A percentile compares a stretch with the other conserved stretches of the same genome.
Conservation (phyloP, 2,797 vertebrate species). For the Oreonectes daqikongensis region DNA sequence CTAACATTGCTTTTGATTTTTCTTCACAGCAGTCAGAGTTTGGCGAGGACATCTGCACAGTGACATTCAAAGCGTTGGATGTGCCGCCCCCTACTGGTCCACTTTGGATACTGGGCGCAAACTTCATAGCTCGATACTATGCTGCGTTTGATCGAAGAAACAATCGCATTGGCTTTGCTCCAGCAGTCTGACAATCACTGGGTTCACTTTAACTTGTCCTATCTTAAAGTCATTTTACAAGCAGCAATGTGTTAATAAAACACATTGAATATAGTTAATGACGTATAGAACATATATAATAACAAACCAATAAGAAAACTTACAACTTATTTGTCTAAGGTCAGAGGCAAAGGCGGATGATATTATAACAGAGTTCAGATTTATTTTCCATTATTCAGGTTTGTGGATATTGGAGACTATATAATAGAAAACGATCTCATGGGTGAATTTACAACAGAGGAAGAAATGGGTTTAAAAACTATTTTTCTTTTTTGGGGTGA, state of each 20-base stretch:
- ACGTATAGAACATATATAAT: neutral
- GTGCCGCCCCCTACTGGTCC: slow-evolving; percentile 90
- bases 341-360: neutral
- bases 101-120: slow-evolving; percentile 93
- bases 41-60: slow-evolving; percentile 82
- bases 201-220: neutral
- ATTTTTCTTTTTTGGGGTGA: neutral
- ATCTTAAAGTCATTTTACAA: neutral
- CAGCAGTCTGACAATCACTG: slow-evolving; percentile 79
- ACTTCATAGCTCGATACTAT: slow-evolving; percentile 94
- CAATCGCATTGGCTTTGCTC: slow-evolving; percentile 93
- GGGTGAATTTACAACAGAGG: neutral
- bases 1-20: neutral
- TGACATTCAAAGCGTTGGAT: slow-evolving; percentile 88
- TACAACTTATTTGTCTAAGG: neutral
- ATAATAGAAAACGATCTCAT: neutral
- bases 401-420: neutral
- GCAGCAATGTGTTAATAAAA: too few relatives aligned
- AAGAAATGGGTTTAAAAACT: neutral
- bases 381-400: neutral
- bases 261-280: too few relatives aligned
- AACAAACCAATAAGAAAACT: neutral
- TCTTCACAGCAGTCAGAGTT: slow-evolving; percentile 82
- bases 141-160: slow-evolving; percentile 91
- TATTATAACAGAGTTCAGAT: neutral